These are phyloP conservation scores for Hoplostethus mediterraneus DNA, from an alignment of 2,797 vertebrate species.

Conservation along the genomic window DNA sequence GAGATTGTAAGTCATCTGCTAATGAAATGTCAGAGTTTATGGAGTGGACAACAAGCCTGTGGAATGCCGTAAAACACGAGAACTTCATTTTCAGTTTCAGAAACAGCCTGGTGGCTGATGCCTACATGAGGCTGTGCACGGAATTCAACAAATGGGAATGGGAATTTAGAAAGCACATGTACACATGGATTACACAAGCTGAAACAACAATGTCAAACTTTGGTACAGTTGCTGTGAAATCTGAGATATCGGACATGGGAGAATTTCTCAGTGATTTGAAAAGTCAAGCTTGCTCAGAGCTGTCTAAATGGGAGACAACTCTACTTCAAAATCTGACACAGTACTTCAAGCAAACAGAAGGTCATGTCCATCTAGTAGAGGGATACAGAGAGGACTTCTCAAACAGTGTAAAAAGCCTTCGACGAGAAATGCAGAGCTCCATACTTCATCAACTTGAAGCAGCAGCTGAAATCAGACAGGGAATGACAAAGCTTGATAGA, in stretches of 20 bases:
- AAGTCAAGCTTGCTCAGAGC: constrained; percentile 35
- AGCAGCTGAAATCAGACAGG: constrained; percentile 55
- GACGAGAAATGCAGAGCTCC: constrained; percentile 55
- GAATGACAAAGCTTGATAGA: constrained; percentile 52
- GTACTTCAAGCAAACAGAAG: constrained; percentile 71
- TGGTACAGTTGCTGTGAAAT: constrained; percentile 18
- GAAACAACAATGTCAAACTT: constrained; percentile 71
- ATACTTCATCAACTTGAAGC: constrained; percentile 42
- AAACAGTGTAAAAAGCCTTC: constrained; percentile 62
- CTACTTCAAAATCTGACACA: constrained; percentile 53
- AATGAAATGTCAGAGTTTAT: constrained; percentile 75
- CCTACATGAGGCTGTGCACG: constrained; percentile 70
- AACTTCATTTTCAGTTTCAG: constrained; percentile 84
- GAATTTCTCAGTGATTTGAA: constrained; percentile 31
- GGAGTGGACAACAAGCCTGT: constrained; percentile 81
- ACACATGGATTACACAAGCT: constrained; percentile 54
- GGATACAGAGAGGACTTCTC: constrained; percentile 71
- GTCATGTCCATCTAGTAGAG: constrained; percentile 74
- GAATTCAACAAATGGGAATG: constrained; percentile 78
- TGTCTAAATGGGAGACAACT: constrained; percentile 53
- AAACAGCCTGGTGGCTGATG: constrained; percentile 80
- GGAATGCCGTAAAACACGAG: constrained; percentile 80
- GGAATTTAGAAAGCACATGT: constrained; percentile 71
- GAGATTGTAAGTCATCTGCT: constrained; percentile 46
- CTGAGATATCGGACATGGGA: constrained; percentile 2